Base-by-base conservation (phyloP, 2,888 invertebrate species). In the Alentia gelatinosa region DNA sequence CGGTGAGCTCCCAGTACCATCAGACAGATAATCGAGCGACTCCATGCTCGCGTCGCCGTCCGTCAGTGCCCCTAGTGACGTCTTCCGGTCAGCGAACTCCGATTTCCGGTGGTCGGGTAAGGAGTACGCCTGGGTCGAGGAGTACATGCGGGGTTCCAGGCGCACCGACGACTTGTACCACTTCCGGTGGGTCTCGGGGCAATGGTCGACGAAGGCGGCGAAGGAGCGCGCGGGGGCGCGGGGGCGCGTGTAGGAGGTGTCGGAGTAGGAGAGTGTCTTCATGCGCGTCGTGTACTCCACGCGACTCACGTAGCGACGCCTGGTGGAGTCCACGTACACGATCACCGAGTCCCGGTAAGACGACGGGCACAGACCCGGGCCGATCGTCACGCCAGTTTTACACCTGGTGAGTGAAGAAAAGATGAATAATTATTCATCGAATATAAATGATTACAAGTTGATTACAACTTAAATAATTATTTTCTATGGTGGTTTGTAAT, bases 151-250 rank as follows among this genome's bases (percentile, higher is more conserved):
- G n/a, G 95, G 94, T 91, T 94, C 94, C 68, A 95, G 93, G 91
- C 95, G 94, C 93, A 95, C 90, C 56, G 93, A 93, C 0, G 95
- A 94, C 91, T 94, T 94, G 91, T 94, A 95, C 95, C 95, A 95
- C 40, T 94, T 92, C 83, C 94, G 91, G 91, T 94, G 94, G 88
- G 94, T 94, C 86, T 95, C 94, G n/a, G 94, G 93, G 90, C 94
- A 94, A 84, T 94, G 93, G 79, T 95, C 94, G 89, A 95, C 35
- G 39, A 92, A 93, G 12, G 94, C 93, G 47, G 94, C 94, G 89
- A 93, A 95, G 9, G 92, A 92, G 74, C 93, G 93, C 84, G 93
- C 92, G 7, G 93, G 93, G 33, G 92, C 90, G 88, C 94, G 94
- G 5, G 95, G 94, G 83, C 92, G 94, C 23, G 94, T 92, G 37